These are phyloP conservation scores for Heterotilapia buettikoferi DNA, from an alignment of 2,113 vertebrate genomes.

Conservation along the genomic window DNA sequence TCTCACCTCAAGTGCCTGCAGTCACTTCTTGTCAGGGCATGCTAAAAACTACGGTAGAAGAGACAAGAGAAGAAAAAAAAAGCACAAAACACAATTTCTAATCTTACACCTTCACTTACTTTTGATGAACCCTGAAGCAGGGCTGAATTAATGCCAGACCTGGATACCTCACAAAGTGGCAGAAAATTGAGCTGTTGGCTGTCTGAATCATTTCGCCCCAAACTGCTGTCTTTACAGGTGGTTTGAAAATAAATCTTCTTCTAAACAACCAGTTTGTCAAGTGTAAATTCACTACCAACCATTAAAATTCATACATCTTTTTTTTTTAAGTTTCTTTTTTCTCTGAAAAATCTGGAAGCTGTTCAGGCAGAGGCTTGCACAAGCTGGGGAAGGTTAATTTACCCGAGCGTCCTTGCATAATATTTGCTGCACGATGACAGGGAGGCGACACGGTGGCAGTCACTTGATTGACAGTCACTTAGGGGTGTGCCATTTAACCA, in stretches of 20 bases:
- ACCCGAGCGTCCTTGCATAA: conserved; percentile 37
- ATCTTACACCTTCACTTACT: conserved; percentile 64
- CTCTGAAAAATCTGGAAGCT: not conserved
- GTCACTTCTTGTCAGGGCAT: conserved; percentile 61
- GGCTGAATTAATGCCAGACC: conserved; percentile 54
- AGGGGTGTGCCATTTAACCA: conserved; percentile 67
- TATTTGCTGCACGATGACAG: conserved; percentile 50
- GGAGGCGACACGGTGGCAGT: conserved; percentile 41
- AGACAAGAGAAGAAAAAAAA: not conserved
- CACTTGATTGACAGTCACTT: conserved; percentile 68
- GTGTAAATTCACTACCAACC: not conserved
- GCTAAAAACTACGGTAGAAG: not conserved
- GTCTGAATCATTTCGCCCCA: conserved; percentile 3
- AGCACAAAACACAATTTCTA: conserved; percentile 44
- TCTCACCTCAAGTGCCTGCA: conserved; percentile 57
- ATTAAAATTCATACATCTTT: conserved; percentile 16
- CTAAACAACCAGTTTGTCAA: not conserved
- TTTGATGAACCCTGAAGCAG: conserved; percentile 62
- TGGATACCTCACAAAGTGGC: conserved; percentile 40
- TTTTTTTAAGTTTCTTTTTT: not conserved
- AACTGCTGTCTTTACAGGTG: conserved; percentile 38
- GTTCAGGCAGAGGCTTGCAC: not conserved
- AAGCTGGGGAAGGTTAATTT: conserved; percentile 30
- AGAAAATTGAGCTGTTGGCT: conserved; percentile 40
- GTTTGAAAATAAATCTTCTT: conserved; percentile 1